These are phyloP conservation scores for Oreochromis niloticus DNA, from an alignment of 2,113 vertebrate genomes.

Conservation along the genomic window DNA sequence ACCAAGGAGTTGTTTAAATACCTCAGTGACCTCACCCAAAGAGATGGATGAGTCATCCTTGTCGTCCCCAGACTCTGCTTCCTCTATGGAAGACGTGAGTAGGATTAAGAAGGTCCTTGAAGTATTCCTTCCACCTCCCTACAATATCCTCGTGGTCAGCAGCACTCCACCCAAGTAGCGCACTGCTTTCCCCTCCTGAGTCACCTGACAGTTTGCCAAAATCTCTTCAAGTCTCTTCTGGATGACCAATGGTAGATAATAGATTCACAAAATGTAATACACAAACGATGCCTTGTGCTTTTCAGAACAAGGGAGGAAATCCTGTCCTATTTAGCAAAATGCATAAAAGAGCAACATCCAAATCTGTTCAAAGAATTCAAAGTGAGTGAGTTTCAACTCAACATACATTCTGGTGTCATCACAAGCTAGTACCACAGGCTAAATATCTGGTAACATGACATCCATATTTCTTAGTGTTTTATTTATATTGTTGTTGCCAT, in stretches of 20 bases:
- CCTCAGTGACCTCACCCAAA: background rate
- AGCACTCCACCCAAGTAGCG: background rate
- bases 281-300: rapidly evolving
- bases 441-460: background rate
- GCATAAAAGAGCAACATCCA: background rate
- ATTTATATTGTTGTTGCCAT: background rate
- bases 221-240: background rate
- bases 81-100: background rate
- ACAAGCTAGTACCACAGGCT: background rate
- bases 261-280: background rate
- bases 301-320: background rate
- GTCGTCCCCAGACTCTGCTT: background rate
- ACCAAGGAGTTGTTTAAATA: background rate
- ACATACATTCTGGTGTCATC: background rate
- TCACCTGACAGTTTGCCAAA: background rate
- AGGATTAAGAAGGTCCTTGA: background rate
- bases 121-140: background rate
- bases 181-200: background rate
- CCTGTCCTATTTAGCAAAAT: background rate
- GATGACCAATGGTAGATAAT: background rate
- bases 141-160: background rate
- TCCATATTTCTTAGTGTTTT: background rate
- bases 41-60: background rate
- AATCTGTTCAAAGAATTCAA: background rate
- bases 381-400: background rate